A percentile compares a stretch with the other conserved stretches of the same genome.
Evolutionary conservation across 2,797 vertebrate species (phyloP).

Genomic region (Pantherophis alleghaniensis): DNA sequence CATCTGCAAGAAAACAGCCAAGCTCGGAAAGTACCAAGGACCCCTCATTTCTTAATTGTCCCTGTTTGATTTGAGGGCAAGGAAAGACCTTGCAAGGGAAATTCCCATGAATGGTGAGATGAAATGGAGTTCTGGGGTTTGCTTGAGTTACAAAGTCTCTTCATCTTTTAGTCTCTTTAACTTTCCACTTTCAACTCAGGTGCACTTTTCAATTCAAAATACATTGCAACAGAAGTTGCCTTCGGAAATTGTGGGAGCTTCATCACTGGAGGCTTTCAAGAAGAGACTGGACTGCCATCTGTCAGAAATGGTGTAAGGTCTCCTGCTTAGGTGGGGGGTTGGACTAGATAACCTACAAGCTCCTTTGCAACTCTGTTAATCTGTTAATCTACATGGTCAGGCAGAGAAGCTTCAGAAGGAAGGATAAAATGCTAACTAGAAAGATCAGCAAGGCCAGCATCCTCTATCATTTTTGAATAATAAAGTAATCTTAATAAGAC

Average conservation of each 20-base stretch:
- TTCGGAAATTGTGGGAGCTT: too few relatives aligned
- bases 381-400: not conserved
- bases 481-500: not conserved
- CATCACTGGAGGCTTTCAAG: too few relatives aligned
- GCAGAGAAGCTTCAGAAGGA: not conserved
- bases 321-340: too few relatives aligned
- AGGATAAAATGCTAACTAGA: not conserved
- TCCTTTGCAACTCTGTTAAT: too few relatives aligned
- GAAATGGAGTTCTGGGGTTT: not conserved
- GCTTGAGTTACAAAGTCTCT: not conserved
- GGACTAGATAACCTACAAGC: too few relatives aligned
- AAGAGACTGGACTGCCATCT: too few relatives aligned
- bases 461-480: not conserved
- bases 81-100: not conserved
- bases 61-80: not conserved
- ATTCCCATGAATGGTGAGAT: not conserved
- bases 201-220: not conserved
- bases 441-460: not conserved
- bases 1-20: not conserved
- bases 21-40: not conserved
- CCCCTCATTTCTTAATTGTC: not conserved
- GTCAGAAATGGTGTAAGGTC: too few relatives aligned
- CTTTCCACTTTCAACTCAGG: not conserved
- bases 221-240: too few relatives aligned
- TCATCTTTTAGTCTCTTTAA: not conserved